Percentiles rank a stretch among this genome's conserved stretches.
These are phyloP conservation scores for Drosophila subquinaria DNA, from an alignment of 2,888 invertebrate genomes.

Conservation along the genomic window DNA sequence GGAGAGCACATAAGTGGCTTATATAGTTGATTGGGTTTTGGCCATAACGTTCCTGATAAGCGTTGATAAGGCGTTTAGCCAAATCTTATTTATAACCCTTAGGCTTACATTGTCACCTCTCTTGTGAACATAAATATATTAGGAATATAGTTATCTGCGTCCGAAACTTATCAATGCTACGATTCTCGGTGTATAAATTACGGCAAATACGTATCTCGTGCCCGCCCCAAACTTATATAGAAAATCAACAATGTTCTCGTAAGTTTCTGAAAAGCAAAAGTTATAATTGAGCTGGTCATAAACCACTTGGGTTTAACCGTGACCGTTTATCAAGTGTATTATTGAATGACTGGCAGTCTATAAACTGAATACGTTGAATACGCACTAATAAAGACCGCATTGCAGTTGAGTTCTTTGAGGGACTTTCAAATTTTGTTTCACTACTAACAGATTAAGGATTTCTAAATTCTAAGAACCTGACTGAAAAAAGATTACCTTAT, in stretches of 20 bases:
- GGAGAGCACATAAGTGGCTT: conserved; percentile 87
- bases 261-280: conserved; percentile 5
- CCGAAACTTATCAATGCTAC: conserved; percentile 38
- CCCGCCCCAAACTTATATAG: conserved; percentile 5
- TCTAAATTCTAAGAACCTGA: background rate
- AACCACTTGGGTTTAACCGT: conserved; percentile 32
- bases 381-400: background rate
- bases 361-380: background rate
- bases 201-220: conserved; percentile 12
- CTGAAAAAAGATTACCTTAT: background rate
- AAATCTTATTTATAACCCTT: conserved; percentile 58
- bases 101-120: conserved; percentile 30
- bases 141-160: conserved; percentile 6
- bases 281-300: conserved; percentile 23
- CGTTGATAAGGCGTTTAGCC: conserved; percentile 44
- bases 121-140: conserved; percentile 48
- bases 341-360: conserved; percentile 25
- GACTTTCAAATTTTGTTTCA: background rate
- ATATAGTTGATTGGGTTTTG: conserved; percentile 72
- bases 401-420: background rate
- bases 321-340: conserved; percentile 17
- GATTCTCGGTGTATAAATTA: conserved; percentile 36
- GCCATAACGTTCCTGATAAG: conserved; percentile 28
- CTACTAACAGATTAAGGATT: background rate
- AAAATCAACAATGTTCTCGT: conserved; percentile 1